Base-by-base conservation (phyloP, 2,888 invertebrate species). In the Spialia ferax region DNA sequence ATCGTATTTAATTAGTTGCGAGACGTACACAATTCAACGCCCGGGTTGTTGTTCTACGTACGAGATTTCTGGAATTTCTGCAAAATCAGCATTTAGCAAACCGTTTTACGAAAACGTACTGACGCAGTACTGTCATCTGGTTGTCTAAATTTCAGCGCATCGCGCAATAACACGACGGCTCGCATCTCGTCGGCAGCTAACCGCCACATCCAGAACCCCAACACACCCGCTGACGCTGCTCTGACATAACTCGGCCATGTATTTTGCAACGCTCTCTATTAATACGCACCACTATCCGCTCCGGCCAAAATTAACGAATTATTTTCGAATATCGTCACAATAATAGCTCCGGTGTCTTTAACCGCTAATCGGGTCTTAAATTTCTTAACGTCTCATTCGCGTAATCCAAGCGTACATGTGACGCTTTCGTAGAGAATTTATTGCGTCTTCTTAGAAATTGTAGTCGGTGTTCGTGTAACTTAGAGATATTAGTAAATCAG, bases 171-270 rank as follows among this genome's bases (percentile, higher is more conserved):
- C 62, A 66, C 50, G 57, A 56, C 55, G 64, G 63, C 56, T 54
- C 48, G 26, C 3, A 38, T 38, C 62, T 50, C 62, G 52, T 35
- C 52, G 18, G 45, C 22, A 22, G 26, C 45, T 45, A 18, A 22
- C 13, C 11, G 38, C 52, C 35, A 23, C n/a, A 38, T 52, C 52
- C 52, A 42, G 50, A 15, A 20, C 10, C 35, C 23, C 52, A 63
- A 65, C 64, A 54, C 70, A 68, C 70, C 64, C 69, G 56, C 70
- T 68, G 69, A 64, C 71, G 69, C 76, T 79, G 74, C 79, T 80
- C 89, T 91, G 93, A 92, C 91, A 92, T 93, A 92, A 92, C 87
- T 87, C 91, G 90, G 91, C 87, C 91, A 85, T 84, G 87, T 87
- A 89, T 91, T 91, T 87, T 87, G 91, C 91, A 92, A 91, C 75